Conservation (phyloP, 2,797 vertebrate species). For the Schizopygopsis malacanthus region DNA sequence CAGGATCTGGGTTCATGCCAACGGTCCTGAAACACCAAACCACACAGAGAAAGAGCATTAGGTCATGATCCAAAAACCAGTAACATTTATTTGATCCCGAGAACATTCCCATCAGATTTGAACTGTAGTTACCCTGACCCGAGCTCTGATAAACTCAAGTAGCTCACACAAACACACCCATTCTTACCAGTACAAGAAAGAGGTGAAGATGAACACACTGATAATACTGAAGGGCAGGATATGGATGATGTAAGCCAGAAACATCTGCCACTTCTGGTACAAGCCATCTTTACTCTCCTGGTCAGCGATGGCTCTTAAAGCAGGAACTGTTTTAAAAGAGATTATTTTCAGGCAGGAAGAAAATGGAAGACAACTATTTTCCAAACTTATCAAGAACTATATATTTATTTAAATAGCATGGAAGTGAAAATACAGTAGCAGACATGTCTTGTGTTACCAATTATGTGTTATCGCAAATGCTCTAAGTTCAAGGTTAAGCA, state of each 20-base stretch:
- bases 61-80: background rate
- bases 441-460: background rate
- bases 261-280: conserved; percentile 96
- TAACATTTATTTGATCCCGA: background rate
- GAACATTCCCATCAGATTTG: background rate
- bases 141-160: conserved; percentile 7
- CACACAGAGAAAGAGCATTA: conserved; percentile 9
- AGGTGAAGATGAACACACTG: conserved; percentile 84
- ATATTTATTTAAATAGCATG: background rate
- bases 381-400: background rate
- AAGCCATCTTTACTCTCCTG: conserved; percentile 95
- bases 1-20: conserved; percentile 85
- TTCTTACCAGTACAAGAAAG: conserved; percentile 90
- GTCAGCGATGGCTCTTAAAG: conserved; percentile 88
- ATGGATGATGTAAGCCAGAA: conserved; percentile 91
- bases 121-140: background rate
- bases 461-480: conserved; percentile 44
- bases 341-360: background rate
- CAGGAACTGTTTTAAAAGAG: conserved; percentile 79
- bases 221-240: conserved; percentile 91
- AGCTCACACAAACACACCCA: conserved; percentile 24
- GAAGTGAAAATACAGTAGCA: conserved; percentile 36
- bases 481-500: conserved; percentile 62
- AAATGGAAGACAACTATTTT: background rate
- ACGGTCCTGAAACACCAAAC: conserved; percentile 78